A percentile compares a stretch with the other conserved stretches of the same genome.
These are phyloP conservation scores for Didymodactylos carnosus DNA, from an alignment of 2,888 invertebrate genomes.

Conservation along the genomic window DNA sequence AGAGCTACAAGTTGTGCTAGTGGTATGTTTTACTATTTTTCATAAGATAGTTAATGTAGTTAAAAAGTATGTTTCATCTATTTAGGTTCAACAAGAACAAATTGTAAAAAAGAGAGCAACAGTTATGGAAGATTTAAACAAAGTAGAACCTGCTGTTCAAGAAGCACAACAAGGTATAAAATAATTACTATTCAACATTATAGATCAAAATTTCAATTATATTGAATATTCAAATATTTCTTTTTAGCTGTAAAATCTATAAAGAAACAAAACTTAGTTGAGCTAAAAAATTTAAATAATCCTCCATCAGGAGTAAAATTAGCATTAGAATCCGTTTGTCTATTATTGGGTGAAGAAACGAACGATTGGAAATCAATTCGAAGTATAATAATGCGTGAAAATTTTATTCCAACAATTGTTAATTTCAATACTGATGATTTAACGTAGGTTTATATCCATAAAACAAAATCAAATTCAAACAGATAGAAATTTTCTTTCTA, in stretches of 20 bases:
- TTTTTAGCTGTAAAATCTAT: slow-evolving; percentile 81
- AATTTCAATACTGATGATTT: slow-evolving; percentile 96
- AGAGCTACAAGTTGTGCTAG: slow-evolving; percentile 67
- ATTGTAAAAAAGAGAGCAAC: slow-evolving; percentile 77
- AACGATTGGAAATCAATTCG: slow-evolving; percentile 96
- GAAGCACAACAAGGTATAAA: slow-evolving; percentile 80
- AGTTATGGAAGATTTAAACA: slow-evolving; percentile 83
- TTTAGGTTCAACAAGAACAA: slow-evolving; percentile 56
- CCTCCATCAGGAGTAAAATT: slow-evolving; percentile 90
- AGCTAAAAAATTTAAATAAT: slow-evolving; percentile 91
- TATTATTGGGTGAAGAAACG: slow-evolving; percentile 86
- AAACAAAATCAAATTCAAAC: slow-evolving; percentile 17
- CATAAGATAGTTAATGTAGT: not conserved
- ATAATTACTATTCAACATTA: too few relatives aligned
- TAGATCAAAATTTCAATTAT: slow-evolving; percentile 5
- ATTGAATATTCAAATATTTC: not conserved
- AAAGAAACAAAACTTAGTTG: slow-evolving; percentile 95
- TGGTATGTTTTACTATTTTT: slow-evolving; percentile 23
- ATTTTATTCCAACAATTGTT: slow-evolving; percentile 93
- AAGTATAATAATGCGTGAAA: slow-evolving; percentile 90
- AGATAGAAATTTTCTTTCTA: slow-evolving; percentile 28
- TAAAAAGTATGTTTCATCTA: not conserved
- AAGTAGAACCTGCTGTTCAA: slow-evolving; percentile 94
- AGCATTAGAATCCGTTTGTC: slow-evolving; percentile 91
- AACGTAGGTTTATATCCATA: slow-evolving; percentile 52